phyloP scores from a whole-genome alignment of 2,888 invertebrate species.

The Gonocerus acuteangulatus region DNA sequence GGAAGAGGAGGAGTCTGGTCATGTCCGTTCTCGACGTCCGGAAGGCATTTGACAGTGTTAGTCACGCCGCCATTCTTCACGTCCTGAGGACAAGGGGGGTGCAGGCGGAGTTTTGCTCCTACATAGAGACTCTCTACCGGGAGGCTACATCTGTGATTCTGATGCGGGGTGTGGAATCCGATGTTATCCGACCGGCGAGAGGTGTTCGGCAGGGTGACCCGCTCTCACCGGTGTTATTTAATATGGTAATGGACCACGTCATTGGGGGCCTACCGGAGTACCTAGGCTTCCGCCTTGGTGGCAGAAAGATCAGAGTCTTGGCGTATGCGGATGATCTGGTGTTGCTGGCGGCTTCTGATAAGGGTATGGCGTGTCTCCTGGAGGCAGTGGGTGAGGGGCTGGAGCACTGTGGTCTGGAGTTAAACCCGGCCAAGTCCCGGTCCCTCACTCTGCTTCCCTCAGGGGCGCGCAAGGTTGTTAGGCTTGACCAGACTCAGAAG shows the following conservation, averaged over 20 bases:
- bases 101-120: constrained; percentile 40
- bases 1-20: too few species aligned
- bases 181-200: constrained; percentile 34
- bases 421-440: background rate
- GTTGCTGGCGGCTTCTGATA: too few species aligned
- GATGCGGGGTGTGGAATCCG: constrained; percentile 2
- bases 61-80: too few species aligned
- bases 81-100: constrained; percentile 37
- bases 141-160: constrained; percentile 39
- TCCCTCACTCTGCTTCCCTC: background rate
- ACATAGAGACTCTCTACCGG: constrained; percentile 26
- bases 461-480: background rate
- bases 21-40: too few species aligned
- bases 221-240: too few species aligned
- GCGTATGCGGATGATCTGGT: constrained; percentile 6
- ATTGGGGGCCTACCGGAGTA: constrained; percentile 21
- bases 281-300: constrained; percentile 15
- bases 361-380: constrained; percentile 35
- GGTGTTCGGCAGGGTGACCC: constrained; percentile 45
- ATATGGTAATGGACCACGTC: constrained; percentile 32
- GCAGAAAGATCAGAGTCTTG: background rate
- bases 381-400: constrained; percentile 25
- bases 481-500: background rate
- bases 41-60: too few species aligned
- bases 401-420: background rate